A percentile compares a stretch with the other conserved stretches of the same genome.
Conservation (phyloP, 2,113 vertebrate genomes). For the Macrotis lagotis region DNA sequence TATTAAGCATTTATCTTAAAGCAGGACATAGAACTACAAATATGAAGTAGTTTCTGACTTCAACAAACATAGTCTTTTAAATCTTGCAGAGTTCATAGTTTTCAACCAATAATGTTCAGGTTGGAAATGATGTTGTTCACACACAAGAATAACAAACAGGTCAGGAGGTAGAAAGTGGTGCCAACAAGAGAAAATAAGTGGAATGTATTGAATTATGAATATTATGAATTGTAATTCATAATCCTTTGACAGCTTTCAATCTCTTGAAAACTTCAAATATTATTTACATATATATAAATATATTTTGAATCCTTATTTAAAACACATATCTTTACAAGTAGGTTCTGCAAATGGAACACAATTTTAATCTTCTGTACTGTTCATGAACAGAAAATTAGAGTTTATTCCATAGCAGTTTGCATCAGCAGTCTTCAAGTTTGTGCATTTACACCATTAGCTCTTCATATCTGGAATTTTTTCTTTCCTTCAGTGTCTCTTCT, state of each 20-base stretch:
- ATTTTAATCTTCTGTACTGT: neutral
- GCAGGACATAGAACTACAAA: no score
- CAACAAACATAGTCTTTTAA: neutral
- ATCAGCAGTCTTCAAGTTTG: neutral
- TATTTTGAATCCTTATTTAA: no score
- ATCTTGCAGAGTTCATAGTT: neutral
- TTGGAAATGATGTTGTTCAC: neutral
- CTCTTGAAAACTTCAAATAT: no score
- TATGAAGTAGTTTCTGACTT: no score
- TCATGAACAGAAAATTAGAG: neutral
- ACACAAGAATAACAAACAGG: neutral
- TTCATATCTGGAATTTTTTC: neutral
- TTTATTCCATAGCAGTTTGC: neutral
- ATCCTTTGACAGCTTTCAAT: neutral
- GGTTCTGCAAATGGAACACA: neutral
- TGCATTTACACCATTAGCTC: neutral
- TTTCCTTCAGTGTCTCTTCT: no score
- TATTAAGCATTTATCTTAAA: no score
- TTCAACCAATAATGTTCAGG: constrained; percentile 23
- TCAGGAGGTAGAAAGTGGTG: neutral
- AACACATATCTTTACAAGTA: neutral
- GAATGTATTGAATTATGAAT: no score
- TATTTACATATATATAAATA: no score
- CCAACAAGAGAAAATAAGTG: neutral
- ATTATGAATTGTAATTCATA: neutral